Percentiles rank a stretch among this genome's conserved stretches.
Conservation (phyloP, 2,888 invertebrate genomes). For the Schizaphis graminum region DNA sequence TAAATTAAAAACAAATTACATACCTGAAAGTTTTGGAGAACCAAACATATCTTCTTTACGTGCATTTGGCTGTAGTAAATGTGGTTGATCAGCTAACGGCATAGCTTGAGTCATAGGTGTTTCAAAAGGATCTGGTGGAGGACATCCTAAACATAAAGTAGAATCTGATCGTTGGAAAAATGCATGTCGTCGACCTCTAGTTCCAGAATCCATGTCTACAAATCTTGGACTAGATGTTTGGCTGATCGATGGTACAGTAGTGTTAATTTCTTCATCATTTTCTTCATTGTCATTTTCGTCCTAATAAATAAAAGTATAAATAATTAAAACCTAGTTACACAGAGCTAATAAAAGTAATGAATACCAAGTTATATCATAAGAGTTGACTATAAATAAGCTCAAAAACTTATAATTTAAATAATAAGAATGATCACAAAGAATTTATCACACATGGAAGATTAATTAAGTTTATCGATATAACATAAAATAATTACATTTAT, state of each 20-base stretch:
- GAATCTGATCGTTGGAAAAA: slow-evolving; percentile 96
- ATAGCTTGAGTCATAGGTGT: slow-evolving; percentile 87
- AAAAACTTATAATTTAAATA: neutral
- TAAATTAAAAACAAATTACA: neutral
- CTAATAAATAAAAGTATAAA: slow-evolving; percentile 69
- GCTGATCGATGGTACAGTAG: slow-evolving; percentile 76
- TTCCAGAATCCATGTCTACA: slow-evolving; percentile 50
- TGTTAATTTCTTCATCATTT: slow-evolving; percentile 84
- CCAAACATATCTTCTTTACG: slow-evolving; percentile 95
- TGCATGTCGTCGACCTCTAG: slow-evolving; percentile 79
- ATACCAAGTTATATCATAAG: neutral
- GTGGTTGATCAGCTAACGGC: slow-evolving; percentile 95
- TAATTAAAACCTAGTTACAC: neutral
- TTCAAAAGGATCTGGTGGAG: slow-evolving; percentile 93
- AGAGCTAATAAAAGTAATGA: neutral
- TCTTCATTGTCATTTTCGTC: slow-evolving; percentile 89
- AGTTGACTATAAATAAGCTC: neutral
- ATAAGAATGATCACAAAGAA: neutral
- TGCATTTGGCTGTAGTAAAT: slow-evolving; percentile 93
- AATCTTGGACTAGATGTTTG: slow-evolving; percentile 40
- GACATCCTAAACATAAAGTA: slow-evolving; percentile 93
- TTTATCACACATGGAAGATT: neutral
- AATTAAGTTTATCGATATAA: neutral
- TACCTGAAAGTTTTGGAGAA: slow-evolving; percentile 77
- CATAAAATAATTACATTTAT: neutral